phyloP scores from a whole-genome alignment of 2,888 invertebrate species.

The Coleophora deauratella region DNA sequence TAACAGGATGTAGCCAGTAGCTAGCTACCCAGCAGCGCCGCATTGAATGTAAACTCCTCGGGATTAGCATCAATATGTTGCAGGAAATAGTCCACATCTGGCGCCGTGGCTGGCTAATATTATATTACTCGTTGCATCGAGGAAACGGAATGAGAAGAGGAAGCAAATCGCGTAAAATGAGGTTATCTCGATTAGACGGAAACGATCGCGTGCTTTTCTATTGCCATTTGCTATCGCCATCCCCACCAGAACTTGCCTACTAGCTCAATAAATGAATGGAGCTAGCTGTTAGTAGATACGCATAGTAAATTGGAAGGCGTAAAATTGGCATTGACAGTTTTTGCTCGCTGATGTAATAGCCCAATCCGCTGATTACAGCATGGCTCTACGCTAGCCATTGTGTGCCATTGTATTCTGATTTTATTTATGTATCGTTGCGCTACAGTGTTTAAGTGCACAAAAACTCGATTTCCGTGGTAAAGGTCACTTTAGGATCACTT shows the following conservation, averaged over 20 bases:
- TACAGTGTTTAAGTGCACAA: slow-evolving; percentile 38
- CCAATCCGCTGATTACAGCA: slow-evolving; percentile 36
- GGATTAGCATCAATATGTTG: slow-evolving; percentile 34
- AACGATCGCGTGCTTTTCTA: slow-evolving; percentile 17
- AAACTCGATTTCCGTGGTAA: slow-evolving; percentile 31
- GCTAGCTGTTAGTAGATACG: no score
- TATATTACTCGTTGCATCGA: slow-evolving; percentile 26
- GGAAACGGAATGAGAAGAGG: slow-evolving; percentile 48
- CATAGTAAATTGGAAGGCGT: slow-evolving; percentile 29
- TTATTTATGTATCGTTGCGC: slow-evolving; percentile 47
- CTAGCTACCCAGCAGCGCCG: slow-evolving; percentile 14
- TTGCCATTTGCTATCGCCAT: no score
- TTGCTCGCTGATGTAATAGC: slow-evolving; percentile 49
- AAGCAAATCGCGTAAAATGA: slow-evolving; percentile 36
- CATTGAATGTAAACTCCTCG: slow-evolving; percentile 42
- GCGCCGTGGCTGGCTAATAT: slow-evolving; percentile 31
- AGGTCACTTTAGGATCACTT: slow-evolving; percentile 30
- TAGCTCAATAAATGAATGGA: no score
- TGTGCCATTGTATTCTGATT: slow-evolving; percentile 53
- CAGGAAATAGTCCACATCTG: slow-evolving; percentile 55
- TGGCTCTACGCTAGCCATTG: slow-evolving; percentile 34
- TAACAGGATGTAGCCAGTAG: slow-evolving; percentile 45
- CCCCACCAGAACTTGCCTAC: no score
- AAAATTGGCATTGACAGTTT: slow-evolving; percentile 59
- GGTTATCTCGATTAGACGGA: slow-evolving; percentile 25